A percentile compares a stretch with the other conserved stretches of the same genome.
These are phyloP conservation scores for Xiphophorus couchianus DNA, from an alignment of 2,113 vertebrate genomes.

Conservation along the genomic window DNA sequence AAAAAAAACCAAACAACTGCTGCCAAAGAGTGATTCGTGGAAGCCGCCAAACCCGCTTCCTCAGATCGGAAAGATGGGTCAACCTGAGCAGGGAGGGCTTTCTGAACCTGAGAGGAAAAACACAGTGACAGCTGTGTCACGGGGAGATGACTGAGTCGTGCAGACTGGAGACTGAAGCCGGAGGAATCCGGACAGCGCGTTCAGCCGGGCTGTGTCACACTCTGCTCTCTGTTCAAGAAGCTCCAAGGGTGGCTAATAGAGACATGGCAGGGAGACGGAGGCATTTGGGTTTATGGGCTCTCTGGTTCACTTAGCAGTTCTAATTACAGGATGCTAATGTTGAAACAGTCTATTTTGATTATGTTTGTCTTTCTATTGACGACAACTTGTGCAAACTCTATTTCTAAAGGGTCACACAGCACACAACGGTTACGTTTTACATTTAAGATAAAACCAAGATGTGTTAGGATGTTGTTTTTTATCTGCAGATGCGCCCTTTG, in stretches of 20 bases:
- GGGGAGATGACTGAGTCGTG: conserved; percentile 41
- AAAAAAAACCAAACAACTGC: conserved; percentile 22
- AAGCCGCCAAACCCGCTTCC: conserved; percentile 55
- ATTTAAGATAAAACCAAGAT: no score
- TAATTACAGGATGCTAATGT: conserved; percentile 17
- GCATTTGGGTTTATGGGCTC: conserved; percentile 40
- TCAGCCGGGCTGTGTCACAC: conserved; percentile 20
- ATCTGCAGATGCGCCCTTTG: no score
- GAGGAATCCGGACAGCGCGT: conserved; percentile 51
- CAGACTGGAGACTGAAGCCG: conserved; percentile 47
- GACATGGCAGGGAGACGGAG: conserved; percentile 27
- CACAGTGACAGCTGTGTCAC: conserved; percentile 46
- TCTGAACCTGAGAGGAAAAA: conserved; percentile 54
- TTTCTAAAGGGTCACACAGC: not conserved
- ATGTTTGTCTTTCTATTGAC: not conserved
- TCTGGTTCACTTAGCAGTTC: conserved; percentile 13
- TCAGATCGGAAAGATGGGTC: conserved; percentile 30
- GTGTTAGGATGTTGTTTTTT: no score
- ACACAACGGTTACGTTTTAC: no score
- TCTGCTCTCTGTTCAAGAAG: conserved; percentile 27
- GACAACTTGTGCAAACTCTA: not conserved
- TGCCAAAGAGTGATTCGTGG: conserved; percentile 13
- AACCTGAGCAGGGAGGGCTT: conserved; percentile 36
- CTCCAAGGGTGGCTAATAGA: conserved; percentile 22
- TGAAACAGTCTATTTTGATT: not conserved